Evolutionary conservation across 2,113 vertebrate species (phyloP).

Genomic region (Heptranchias perlo): DNA sequence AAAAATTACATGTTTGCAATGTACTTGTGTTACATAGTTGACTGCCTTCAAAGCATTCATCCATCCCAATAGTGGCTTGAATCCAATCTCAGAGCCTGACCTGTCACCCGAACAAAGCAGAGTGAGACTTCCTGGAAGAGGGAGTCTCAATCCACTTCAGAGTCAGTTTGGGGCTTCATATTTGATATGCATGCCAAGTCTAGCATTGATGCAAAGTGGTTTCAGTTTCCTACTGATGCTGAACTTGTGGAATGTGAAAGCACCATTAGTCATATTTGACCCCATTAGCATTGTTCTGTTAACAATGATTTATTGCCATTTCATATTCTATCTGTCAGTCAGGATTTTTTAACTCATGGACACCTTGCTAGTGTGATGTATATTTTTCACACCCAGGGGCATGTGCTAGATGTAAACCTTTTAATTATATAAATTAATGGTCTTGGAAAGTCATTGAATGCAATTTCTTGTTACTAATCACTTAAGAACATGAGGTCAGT

Average conservation of each 20-base stretch:
- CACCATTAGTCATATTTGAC: neutral
- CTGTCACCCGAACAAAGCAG: neutral
- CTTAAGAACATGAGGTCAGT: neutral
- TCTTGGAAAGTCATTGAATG: neutral
- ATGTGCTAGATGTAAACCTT: neutral
- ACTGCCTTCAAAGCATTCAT: neutral
- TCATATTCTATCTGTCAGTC: neutral
- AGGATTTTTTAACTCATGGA: neutral
- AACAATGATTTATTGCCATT: neutral
- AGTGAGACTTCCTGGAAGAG: neutral
- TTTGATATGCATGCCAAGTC: neutral
- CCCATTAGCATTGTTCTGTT: neutral
- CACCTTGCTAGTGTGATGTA: neutral
- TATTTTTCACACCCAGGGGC: neutral
- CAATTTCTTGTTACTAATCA: neutral
- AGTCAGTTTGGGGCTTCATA: neutral
- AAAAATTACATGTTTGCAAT: neutral
- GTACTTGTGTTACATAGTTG: neutral
- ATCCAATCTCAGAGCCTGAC: neutral
- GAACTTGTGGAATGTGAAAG: neutral
- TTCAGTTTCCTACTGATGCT: neutral
- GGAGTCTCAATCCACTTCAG: neutral
- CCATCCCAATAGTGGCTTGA: neutral
- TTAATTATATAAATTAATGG: neutral
- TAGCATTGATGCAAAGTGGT: neutral